Evolutionary conservation across 2,888 invertebrate species (phyloP).

Genomic region (Sicus ferrugineus): DNA sequence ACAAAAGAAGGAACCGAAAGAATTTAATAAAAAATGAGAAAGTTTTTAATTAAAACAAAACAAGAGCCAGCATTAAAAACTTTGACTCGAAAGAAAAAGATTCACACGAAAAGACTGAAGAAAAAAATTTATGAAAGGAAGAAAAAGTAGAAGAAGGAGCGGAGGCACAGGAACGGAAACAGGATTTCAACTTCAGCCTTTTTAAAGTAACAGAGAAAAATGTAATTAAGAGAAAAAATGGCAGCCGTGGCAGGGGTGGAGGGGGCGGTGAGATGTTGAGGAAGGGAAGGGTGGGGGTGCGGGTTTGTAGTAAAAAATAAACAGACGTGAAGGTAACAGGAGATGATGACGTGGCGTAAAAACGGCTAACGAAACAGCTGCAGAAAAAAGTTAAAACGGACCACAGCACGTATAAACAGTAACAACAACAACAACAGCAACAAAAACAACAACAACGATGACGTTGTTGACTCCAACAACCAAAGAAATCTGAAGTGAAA

Average conservation of each 20-base stretch:
- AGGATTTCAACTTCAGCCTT: slow-evolving; percentile 18
- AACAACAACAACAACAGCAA: slow-evolving; percentile 19
- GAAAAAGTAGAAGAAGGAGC: not conserved
- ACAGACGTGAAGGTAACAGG: too few species aligned
- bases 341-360: slow-evolving; percentile 35
- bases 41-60: slow-evolving; percentile 51
- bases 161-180: not conserved
- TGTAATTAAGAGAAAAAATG: not conserved
- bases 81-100: slow-evolving; percentile 29
- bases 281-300: slow-evolving; percentile 24
- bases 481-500: slow-evolving; percentile 7
- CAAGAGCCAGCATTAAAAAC: slow-evolving; percentile 39
- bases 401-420: slow-evolving; percentile 16
- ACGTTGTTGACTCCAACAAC: not conserved
- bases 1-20: slow-evolving; percentile 28
- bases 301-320: too few species aligned
- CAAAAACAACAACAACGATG: slow-evolving; percentile 12
- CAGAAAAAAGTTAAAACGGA: slow-evolving; percentile 29
- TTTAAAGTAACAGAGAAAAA: slow-evolving; percentile 19
- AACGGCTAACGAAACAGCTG: slow-evolving; percentile 33
- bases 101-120: not conserved
- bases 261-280: not conserved
- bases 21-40: slow-evolving; percentile 34
- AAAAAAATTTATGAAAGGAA: not conserved
- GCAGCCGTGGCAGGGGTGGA: not conserved